Base-by-base conservation (phyloP, 2,888 invertebrate species). In the Leucoptera coffeella region DNA sequence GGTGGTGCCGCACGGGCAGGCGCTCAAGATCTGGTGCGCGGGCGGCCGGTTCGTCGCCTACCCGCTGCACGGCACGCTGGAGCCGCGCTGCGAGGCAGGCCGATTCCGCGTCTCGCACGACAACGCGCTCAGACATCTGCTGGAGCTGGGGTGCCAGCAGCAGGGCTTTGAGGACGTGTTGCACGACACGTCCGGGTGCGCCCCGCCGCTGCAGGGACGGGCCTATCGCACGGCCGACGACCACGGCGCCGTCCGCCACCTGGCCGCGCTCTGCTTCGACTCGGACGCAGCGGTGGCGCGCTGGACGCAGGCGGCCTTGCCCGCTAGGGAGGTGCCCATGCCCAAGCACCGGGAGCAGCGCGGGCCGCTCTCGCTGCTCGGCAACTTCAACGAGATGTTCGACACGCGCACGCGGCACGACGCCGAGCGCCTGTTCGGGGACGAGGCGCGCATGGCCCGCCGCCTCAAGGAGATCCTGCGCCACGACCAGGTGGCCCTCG, bases 301-400 rank as follows among this genome's bases (percentile, higher is more conserved):
- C 30, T 40, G 45, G 31, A 54, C 27, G 43, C 39, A 39, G 36
- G 29, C 33, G 35, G 30, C 23, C 38, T 47, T 49, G 30, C 38
- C 43, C 20, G 35, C 30, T 36, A 38, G 41, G 43, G 35, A 26
- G 15, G 45, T 53, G 30, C 29, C 29, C 12, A 33, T 48, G 35
- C 30, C 43, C 15, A 38, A 56, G 36, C 69, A 62, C 45, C 7
- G 15, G 17, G 51, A 55, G 19, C 32, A 12, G 27, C 22, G 24
- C 9, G 39, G 45, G 20, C 60, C 62, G 37, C 57, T 61, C 35
- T 51, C 48, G 32, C 39, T 71, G 32, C 49, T 71, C 36, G 67
- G 64, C 38, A 65, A 61, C 51, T 60, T 71, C 48, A 54, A 60
- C 42, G 55, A 57, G 36, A 61, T 67, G 67, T 62, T 69, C 47